Base-by-base conservation (phyloP, 2,888 invertebrate genomes). In the Gastracanthus pulcherrimus region DNA sequence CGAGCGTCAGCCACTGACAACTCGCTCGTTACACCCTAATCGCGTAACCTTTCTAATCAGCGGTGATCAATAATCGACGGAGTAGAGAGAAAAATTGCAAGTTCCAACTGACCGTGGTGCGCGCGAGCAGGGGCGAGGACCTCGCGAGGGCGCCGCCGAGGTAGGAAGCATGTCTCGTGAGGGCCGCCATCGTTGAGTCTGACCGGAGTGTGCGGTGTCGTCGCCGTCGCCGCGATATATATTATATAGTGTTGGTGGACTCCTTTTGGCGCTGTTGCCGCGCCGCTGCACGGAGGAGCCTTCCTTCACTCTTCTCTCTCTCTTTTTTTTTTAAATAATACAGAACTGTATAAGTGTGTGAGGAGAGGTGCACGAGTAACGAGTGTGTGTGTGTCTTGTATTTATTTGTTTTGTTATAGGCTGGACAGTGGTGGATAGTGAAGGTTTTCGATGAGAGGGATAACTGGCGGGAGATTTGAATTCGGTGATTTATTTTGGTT, bases 151-250 rank as follows among this genome's bases (percentile, higher is more conserved):
- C 90, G 90, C 92, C 92, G 58, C 70, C 58, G 23, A 72, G 31
- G n/a, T n/a, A n/a, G 48, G 76, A 74, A 80, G 80, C 82, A 92
- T 93, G 93, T 92, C 92, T 93, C 90, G 93, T 92, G 92, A 94
- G 92, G 92, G 94, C 93, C 92, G 94, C 94, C 94, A 94, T 94
- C n/a, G 90, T 92, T 93, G 36, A 76, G 16, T 55, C 62, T 58
- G 34, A 62, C 66, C 11, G 16, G 23, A 66, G 51, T 48, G 23
- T 64, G 31, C 26, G 16, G 7, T 19, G 5, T 3, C 60, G 60
- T 29, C 31, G 69, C 69, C 6, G 29, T 45, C 36, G 48, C 31
- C 36, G 62, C 36, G n/a, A n/a, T 23, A 3, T 6, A 23, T 6
- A 9, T 36, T 36, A n/a, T 7, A 2, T 13, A 11, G 76, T 81